These are phyloP conservation scores for Urocynchramus pylzowi DNA, from an alignment of 2,113 vertebrate species.

Conservation along the genomic window DNA sequence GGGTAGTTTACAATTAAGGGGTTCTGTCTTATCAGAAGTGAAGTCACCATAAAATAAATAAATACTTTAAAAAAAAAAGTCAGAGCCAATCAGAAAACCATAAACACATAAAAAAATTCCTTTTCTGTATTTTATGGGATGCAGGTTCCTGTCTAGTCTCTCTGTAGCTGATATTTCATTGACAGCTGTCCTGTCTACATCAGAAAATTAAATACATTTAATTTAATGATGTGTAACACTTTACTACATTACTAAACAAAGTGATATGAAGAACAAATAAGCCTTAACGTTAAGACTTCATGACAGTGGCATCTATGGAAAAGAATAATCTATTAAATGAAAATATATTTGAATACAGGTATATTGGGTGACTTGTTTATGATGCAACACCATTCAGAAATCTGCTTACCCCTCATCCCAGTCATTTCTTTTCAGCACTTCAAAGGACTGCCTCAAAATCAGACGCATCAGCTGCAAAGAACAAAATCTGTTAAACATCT, in stretches of 20 bases:
- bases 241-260: not conserved
- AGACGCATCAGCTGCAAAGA: slow-evolving; percentile 81
- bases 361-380: not conserved
- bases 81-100: not conserved
- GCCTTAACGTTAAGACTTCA: not conserved
- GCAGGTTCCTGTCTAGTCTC: not conserved
- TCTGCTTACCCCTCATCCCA: slow-evolving; percentile 84
- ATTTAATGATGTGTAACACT: not conserved
- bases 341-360: not conserved
- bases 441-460: slow-evolving; percentile 84
- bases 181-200: not conserved
- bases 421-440: slow-evolving; percentile 78
- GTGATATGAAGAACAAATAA: not conserved
- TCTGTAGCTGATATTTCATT: not conserved
- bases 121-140: not conserved
- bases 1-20: not conserved
- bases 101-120: not conserved
- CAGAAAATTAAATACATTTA: not conserved
- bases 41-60: not conserved
- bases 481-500: not conserved
- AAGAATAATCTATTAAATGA: not conserved
- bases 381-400: not conserved
- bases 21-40: not conserved
- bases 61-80: not conserved
- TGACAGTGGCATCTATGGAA: not conserved